A percentile compares a stretch with the other conserved stretches of the same genome.
Conservation (phyloP, 2,888 invertebrate species). For the Drosophila limbata region DNA sequence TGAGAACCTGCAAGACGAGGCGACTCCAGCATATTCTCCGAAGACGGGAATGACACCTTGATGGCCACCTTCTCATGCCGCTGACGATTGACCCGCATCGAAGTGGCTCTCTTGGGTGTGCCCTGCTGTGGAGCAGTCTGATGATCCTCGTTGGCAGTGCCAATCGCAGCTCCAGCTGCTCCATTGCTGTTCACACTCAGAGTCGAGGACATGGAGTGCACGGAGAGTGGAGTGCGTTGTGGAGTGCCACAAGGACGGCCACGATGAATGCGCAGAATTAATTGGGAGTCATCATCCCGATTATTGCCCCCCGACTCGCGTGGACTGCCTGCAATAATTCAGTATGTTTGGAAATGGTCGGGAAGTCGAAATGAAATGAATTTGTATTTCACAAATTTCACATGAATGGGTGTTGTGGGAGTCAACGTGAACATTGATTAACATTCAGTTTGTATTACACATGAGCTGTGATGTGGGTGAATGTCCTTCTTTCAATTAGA, state of each 20-base stretch:
- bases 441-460: slow-evolving; percentile 63
- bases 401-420: slow-evolving; percentile 37
- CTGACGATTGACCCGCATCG: slow-evolving; percentile 87
- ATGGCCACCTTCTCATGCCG: slow-evolving; percentile 93
- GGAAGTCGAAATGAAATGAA: slow-evolving; percentile 56
- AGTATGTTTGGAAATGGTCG: slow-evolving; percentile 47
- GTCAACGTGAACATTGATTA: slow-evolving; percentile 38
- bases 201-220: slow-evolving; percentile 88
- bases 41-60: slow-evolving; percentile 93
- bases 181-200: slow-evolving; percentile 87
- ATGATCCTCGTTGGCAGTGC: slow-evolving; percentile 56
- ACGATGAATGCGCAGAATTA: slow-evolving; percentile 95
- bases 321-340: slow-evolving; percentile 87
- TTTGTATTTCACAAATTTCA: slow-evolving; percentile 27
- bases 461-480: slow-evolving; percentile 54
- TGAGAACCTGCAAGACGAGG: slow-evolving; percentile 53
- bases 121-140: slow-evolving; percentile 80
- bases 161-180: slow-evolving; percentile 46
- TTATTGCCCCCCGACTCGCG: slow-evolving; percentile 87
- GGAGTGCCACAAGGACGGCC: slow-evolving; percentile 88
- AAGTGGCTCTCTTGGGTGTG: slow-evolving; percentile 85
- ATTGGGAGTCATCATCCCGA: slow-evolving; percentile 93
- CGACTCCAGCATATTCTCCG: slow-evolving; percentile 87
- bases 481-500: slow-evolving; percentile 34
- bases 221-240: slow-evolving; percentile 86